phyloP scores from a whole-genome alignment of 2,888 invertebrate species.

The Apamea anceps region DNA sequence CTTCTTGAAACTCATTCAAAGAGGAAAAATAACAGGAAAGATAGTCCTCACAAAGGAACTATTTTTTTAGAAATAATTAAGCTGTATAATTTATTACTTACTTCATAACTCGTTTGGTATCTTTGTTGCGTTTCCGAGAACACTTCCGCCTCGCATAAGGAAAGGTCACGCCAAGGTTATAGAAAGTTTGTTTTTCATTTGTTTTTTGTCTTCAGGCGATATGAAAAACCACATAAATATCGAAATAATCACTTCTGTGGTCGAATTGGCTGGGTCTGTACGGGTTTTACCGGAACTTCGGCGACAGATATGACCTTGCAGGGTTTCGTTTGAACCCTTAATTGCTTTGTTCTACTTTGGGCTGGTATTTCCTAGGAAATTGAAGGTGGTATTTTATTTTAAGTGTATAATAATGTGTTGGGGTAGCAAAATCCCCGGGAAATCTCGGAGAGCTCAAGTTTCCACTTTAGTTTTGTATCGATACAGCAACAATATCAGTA shows the following conservation, averaged over 20 bases:
- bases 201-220: constrained; percentile 58
- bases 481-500: too few species aligned
- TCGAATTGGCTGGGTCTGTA: constrained; percentile 19
- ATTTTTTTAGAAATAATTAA: constrained; percentile 54
- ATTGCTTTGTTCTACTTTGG: constrained; percentile 36
- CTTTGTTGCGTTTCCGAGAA: constrained; percentile 60
- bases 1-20: constrained; percentile 47
- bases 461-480: neutral
- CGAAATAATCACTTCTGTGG: constrained; percentile 58
- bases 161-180: constrained; percentile 65
- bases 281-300: constrained; percentile 58
- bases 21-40: constrained; percentile 55
- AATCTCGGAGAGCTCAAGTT: neutral
- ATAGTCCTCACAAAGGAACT: constrained; percentile 28
- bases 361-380: constrained; percentile 38
- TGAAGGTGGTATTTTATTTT: neutral
- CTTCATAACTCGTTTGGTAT: constrained; percentile 47
- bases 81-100: constrained; percentile 32
- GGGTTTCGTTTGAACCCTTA: constrained; percentile 55
- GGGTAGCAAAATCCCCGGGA: neutral
- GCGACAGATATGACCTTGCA: constrained; percentile 49
- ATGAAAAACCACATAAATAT: constrained; percentile 62
- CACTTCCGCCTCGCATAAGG: constrained; percentile 54
- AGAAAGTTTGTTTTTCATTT: constrained; percentile 68
- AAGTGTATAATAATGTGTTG: neutral